Conservation (phyloP, 2,113 vertebrate genomes). For the Scomber scombrus region DNA sequence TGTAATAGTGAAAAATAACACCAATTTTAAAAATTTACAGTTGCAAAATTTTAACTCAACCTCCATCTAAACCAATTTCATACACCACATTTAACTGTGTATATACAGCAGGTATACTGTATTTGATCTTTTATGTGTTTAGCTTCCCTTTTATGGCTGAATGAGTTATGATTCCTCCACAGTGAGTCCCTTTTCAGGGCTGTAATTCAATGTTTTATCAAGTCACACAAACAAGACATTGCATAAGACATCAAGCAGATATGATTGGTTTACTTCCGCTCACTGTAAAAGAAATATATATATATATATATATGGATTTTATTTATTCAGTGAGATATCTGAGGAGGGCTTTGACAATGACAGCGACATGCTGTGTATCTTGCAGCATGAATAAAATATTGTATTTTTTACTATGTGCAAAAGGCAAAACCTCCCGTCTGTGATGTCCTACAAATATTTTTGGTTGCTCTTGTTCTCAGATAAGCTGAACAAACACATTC, state of each 20-base stretch:
- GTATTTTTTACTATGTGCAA: slow-evolving; percentile 37
- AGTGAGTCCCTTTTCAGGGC: slow-evolving; percentile 6
- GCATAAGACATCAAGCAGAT: background rate
- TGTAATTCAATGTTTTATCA: slow-evolving; percentile 15
- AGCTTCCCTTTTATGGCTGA: slow-evolving; percentile 31
- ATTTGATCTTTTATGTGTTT: slow-evolving; percentile 27
- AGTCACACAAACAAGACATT: background rate
- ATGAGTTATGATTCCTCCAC: slow-evolving; percentile 18
- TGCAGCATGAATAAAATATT: slow-evolving; percentile 67
- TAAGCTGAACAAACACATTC: background rate
- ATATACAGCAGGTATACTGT: background rate
- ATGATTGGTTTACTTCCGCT: background rate
- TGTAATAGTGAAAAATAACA: too few species aligned
- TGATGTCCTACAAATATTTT: slow-evolving; percentile 44
- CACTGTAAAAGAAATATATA: slow-evolving; percentile 10
- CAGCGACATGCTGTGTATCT: slow-evolving; percentile 37
- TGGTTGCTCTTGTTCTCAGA: slow-evolving; percentile 17
- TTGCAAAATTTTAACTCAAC: background rate
- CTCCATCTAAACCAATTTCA: background rate
- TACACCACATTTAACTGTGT: slow-evolving; percentile 10
- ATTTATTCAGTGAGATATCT: slow-evolving; percentile 64
- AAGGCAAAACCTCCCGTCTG: slow-evolving; percentile 24
- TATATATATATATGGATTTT: slow-evolving; percentile 32
- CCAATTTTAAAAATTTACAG: background rate
- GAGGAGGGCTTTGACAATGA: slow-evolving; percentile 31